phyloP scores from a whole-genome alignment of 2,797 vertebrate genomes.

The Lycodopsis pacificus region DNA sequence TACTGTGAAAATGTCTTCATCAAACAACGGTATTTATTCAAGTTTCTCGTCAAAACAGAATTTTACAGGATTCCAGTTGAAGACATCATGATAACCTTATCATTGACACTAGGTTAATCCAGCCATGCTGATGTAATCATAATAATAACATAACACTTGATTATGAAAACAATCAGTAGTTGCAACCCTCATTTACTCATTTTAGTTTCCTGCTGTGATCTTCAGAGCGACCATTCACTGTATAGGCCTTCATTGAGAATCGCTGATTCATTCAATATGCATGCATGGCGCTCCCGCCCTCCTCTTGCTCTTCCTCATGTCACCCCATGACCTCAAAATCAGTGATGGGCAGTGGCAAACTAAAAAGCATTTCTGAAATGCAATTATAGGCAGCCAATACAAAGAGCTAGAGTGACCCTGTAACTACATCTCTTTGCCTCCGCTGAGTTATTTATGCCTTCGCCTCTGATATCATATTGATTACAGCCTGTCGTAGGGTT shows the following conservation, averaged over 20 bases:
- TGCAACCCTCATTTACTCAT: not conserved
- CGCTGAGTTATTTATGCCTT: conserved; percentile 89
- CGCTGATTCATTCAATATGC: conserved; percentile 48
- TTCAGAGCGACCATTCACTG: conserved; percentile 2
- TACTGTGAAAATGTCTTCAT: too few species aligned
- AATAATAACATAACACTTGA: not conserved
- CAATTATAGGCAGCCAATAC: conserved; percentile 87
- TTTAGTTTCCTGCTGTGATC: not conserved
- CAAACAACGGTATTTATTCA: not conserved
- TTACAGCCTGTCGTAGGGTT: conserved; percentile 85
- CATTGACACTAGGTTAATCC: not conserved
- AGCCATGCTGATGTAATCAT: not conserved
- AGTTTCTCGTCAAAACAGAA: not conserved
- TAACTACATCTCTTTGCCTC: conserved; percentile 73
- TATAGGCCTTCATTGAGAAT: conserved; percentile 45
- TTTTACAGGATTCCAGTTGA: not conserved
- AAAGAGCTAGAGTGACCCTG: conserved; percentile 81
- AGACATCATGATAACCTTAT: not conserved
- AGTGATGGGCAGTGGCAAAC: conserved; percentile 88
- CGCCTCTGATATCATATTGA: conserved; percentile 90
- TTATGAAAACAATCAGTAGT: not conserved
- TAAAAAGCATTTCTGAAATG: conserved; percentile 87
- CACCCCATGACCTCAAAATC: conserved; percentile 88
- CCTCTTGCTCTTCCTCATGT: conserved; percentile 73
- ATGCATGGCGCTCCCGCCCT: not conserved